Conservation (phyloP, 2,888 invertebrate genomes). For the Terebella lapidaria region DNA sequence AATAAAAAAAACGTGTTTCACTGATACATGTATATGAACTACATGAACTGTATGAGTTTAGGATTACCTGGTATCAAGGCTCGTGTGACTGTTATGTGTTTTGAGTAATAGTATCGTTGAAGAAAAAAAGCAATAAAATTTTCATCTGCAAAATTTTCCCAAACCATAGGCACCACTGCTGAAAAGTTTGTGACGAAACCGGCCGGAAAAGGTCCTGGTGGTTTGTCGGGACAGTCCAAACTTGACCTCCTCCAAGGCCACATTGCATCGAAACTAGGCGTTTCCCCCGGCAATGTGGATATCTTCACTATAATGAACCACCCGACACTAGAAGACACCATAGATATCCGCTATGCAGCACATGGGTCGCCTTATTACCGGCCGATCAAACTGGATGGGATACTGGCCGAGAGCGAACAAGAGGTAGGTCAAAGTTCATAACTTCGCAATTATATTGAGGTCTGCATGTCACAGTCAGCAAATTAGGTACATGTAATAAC, state of each 20-base stretch:
- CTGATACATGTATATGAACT: too few relatives aligned
- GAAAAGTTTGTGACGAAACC: slow-evolving; percentile 76
- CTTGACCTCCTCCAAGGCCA: slow-evolving; percentile 84
- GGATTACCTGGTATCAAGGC: background rate
- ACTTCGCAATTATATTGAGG: background rate
- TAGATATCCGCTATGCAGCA: slow-evolving; percentile 85
- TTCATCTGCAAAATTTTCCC: too few relatives aligned
- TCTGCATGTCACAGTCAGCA: too few relatives aligned
- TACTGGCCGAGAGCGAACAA: slow-evolving; percentile 59
- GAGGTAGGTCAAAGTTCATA: slow-evolving; percentile 30
- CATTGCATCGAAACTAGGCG: slow-evolving; percentile 78
- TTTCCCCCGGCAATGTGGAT: slow-evolving; percentile 80
- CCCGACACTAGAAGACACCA: slow-evolving; percentile 76
- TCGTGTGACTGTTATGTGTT: too few relatives aligned
- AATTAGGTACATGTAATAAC: background rate
- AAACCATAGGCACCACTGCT: slow-evolving; percentile 66
- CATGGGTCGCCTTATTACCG: slow-evolving; percentile 95
- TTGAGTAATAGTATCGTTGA: too few relatives aligned
- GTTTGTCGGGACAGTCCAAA: slow-evolving; percentile 65
- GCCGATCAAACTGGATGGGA: slow-evolving; percentile 87
- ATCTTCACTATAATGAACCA: slow-evolving; percentile 85
- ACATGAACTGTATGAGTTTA: background rate
- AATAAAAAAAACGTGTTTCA: too few relatives aligned
- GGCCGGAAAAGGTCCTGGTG: slow-evolving; percentile 18
- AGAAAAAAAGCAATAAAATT: too few relatives aligned